Evolutionary conservation across 2,888 invertebrate genomes (phyloP).

Genomic region (Syrphus vitripennis): DNA sequence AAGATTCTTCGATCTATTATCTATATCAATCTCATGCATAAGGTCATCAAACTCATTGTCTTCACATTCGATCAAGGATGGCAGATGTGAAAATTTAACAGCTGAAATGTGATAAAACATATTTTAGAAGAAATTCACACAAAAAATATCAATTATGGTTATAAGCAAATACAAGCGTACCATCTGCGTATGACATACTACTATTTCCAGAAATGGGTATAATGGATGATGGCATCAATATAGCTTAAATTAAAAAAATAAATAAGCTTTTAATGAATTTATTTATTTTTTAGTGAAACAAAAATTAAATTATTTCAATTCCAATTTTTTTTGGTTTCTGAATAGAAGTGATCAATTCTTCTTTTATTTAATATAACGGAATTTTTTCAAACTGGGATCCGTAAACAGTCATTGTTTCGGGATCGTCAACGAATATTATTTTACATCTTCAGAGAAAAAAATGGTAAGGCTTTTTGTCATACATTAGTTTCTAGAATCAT

Average conservation of each 20-base stretch:
- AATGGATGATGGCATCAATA: constrained; percentile 61
- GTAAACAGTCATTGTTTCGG: too few relatives aligned
- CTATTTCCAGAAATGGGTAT: constrained; percentile 60
- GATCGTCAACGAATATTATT: too few relatives aligned
- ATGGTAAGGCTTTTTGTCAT: too few relatives aligned
- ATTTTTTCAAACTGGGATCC: too few relatives aligned
- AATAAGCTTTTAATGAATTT: constrained; percentile 28
- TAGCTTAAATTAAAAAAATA: constrained; percentile 58
- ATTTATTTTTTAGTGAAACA: constrained; percentile 11
- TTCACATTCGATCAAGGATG: constrained; percentile 90
- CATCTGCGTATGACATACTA: constrained; percentile 68
- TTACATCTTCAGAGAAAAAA: too few relatives aligned
- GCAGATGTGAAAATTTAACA: constrained; percentile 82
- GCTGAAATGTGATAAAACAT: constrained; percentile 69
- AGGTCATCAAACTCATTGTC: constrained; percentile 92
- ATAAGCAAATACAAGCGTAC: constrained; percentile 55
- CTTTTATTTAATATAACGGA: too few relatives aligned
- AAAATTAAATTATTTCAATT: constrained; percentile 7
- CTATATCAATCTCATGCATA: constrained; percentile 86
- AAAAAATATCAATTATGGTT: background rate
- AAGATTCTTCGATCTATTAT: constrained; percentile 84
- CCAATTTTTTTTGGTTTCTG: too few relatives aligned
- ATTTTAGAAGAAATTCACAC: background rate
- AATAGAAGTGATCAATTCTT: too few relatives aligned
- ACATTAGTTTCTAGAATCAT: too few relatives aligned